Evolutionary conservation across 1,140 invertebrate species (phyloP).

Genomic region (Zaprionus ghesquierei): DNA sequence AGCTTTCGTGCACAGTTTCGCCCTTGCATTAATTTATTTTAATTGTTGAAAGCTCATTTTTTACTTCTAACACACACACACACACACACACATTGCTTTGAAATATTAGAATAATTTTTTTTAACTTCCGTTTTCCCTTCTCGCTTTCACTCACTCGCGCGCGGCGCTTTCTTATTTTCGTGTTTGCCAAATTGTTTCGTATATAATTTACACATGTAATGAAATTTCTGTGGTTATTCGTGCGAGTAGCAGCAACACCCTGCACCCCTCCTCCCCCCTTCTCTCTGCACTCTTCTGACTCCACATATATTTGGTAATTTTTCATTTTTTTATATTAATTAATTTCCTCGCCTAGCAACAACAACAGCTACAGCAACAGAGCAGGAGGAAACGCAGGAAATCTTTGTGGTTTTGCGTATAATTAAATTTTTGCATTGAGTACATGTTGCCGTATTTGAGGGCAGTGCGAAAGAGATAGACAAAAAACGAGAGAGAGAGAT

Average conservation of each 20-base stretch:
- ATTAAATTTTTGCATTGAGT: conserved; percentile 57
- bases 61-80: background rate
- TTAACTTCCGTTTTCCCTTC: conserved; percentile 2
- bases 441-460: background rate
- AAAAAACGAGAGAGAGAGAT: background rate
- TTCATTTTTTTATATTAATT: conserved; percentile 61
- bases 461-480: background rate
- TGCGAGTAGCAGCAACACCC: conserved; percentile 6
- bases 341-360: conserved; percentile 35
- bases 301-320: conserved; percentile 49
- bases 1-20: background rate
- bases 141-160: too few species aligned
- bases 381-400: conserved; percentile 13
- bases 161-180: background rate
- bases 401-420: conserved; percentile 41
- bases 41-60: conserved; percentile 13
- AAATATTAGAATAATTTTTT: conserved; percentile 37
- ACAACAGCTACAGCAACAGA: background rate
- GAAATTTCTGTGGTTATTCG: conserved; percentile 64
- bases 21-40: conserved; percentile 2
- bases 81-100: background rate
- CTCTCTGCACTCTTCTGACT: conserved; percentile 28
- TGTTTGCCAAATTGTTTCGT: conserved; percentile 47
- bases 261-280: background rate
- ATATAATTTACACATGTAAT: conserved; percentile 70